Evolutionary conservation across 2,113 vertebrate genomes (phyloP).

Genomic region (Martes martes): DNA sequence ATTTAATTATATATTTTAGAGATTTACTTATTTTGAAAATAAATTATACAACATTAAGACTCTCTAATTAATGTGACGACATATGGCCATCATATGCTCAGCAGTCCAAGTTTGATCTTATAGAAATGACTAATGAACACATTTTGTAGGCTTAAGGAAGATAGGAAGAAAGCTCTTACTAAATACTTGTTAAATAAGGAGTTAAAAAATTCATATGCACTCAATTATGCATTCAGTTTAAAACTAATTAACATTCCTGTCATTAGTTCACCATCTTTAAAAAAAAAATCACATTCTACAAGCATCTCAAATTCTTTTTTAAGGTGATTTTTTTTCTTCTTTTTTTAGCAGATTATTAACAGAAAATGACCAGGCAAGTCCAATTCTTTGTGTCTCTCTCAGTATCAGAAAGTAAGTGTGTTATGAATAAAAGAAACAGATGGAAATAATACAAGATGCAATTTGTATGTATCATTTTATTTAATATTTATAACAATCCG

Average conservation of each 20-base stretch:
- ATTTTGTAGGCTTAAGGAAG: not conserved
- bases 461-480: not conserved
- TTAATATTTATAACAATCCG: not conserved
- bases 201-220: not conserved
- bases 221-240: not conserved
- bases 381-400: not conserved
- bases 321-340: not conserved
- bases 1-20: conserved; percentile 12
- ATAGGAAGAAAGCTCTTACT: not conserved
- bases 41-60: not conserved
- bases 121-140: not conserved
- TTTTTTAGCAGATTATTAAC: not conserved
- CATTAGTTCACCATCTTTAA: not conserved
- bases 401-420: not conserved
- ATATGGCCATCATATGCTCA: not conserved
- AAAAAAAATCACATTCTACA: not conserved
- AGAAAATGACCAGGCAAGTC: not conserved
- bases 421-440: not conserved
- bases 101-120: not conserved
- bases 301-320: not conserved
- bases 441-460: not conserved
- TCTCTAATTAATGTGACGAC: not conserved
- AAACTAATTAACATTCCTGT: not conserved
- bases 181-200: conserved; percentile 9
- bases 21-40: conserved; percentile 28